phyloP scores from a whole-genome alignment of 2,113 vertebrate genomes.

The Podilymbus podiceps region DNA sequence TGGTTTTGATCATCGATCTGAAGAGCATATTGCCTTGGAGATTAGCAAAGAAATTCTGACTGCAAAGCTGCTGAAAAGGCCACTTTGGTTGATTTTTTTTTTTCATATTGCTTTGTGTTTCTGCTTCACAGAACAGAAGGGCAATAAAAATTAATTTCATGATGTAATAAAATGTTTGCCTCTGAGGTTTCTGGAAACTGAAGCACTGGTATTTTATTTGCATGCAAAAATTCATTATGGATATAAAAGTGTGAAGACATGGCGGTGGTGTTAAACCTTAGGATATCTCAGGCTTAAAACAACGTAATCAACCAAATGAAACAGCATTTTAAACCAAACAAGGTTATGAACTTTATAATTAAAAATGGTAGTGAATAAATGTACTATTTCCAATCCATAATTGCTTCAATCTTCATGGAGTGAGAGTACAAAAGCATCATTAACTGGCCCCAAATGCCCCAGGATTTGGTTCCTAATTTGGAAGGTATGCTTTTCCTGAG shows the following conservation, averaged over 20 bases:
- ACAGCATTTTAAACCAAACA: conserved; percentile 1
- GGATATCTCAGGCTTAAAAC: neutral
- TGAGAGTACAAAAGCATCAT: neutral
- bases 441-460: neutral
- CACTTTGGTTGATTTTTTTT: neutral
- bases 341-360: neutral
- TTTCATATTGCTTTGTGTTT: conserved; percentile 31
- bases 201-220: conserved; percentile 35
- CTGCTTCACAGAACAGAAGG: conserved; percentile 50
- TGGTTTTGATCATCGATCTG: neutral
- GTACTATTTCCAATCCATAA: neutral
- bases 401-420: neutral
- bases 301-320: conserved; percentile 7
- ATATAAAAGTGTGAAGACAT: conserved; percentile 38
- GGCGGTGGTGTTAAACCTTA: conserved; percentile 27
- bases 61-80: conserved; percentile 43
- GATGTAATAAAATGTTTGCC: conserved; percentile 39
- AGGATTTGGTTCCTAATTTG: conserved; percentile 12
- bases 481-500: neutral
- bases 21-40: conserved; percentile 37
- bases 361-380: neutral
- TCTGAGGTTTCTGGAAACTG: conserved; percentile 20
- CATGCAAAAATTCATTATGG: conserved; percentile 36
- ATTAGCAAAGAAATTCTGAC: conserved; percentile 14
- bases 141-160: conserved; percentile 60